Percentiles rank a stretch among this genome's conserved stretches.
phyloP scores from a whole-genome alignment of 2,888 invertebrate species.

The Desoria tigrina region DNA sequence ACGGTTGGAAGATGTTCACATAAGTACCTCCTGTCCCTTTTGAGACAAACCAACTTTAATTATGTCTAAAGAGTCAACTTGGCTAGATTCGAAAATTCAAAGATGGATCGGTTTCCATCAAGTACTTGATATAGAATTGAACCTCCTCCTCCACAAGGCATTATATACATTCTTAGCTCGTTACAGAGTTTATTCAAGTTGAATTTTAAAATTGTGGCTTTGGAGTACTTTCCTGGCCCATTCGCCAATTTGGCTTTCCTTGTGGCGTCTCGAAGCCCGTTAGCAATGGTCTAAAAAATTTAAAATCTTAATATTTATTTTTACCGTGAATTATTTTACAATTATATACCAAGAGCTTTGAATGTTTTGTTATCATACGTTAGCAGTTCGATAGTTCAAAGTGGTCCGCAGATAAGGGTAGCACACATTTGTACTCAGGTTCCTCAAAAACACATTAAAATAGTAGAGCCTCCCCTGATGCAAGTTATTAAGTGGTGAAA shows the following conservation, averaged over 20 bases:
- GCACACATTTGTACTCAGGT: conserved; percentile 60
- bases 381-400: conserved; percentile 56
- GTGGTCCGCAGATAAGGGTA: conserved; percentile 60
- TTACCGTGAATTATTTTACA: no score
- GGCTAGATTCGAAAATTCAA: conserved; percentile 32
- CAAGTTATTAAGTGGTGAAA: no score
- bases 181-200: conserved; percentile 51
- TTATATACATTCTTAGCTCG: conserved; percentile 58
- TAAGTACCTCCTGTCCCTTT: conserved; percentile 47
- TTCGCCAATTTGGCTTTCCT: conserved; percentile 57
- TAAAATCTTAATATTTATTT: no score
- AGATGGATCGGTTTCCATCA: conserved; percentile 41
- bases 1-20: conserved; percentile 38
- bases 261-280: conserved; percentile 60
- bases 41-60: conserved; percentile 44
- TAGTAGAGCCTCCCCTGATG: conserved; percentile 60
- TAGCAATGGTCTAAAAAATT: conserved; percentile 54
- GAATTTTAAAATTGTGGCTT: conserved; percentile 48
- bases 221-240: conserved; percentile 16
- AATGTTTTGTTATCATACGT: no score
- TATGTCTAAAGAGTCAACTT: conserved; percentile 46
- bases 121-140: conserved; percentile 44
- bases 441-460: conserved; percentile 63
- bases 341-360: no score
- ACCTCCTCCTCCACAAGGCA: conserved; percentile 63